Evolutionary conservation across 2,888 invertebrate species (phyloP).

Genomic region (Agrochola circellaris): DNA sequence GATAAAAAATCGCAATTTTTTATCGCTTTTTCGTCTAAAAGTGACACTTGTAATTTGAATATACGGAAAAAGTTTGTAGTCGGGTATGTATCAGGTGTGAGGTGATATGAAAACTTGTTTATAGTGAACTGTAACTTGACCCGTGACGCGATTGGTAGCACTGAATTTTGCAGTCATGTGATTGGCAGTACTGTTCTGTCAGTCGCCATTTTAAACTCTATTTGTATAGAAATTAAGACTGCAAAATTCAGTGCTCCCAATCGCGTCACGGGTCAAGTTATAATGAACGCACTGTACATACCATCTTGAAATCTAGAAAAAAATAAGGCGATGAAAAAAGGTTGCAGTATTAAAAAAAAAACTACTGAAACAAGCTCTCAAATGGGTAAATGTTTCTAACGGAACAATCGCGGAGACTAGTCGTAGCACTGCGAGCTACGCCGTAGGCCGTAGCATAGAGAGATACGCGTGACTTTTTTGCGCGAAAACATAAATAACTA

Average conservation of each 20-base stretch:
- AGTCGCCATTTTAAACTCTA: too few species aligned
- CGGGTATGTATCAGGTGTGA: background rate
- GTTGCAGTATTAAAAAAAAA: background rate
- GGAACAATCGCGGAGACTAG: background rate
- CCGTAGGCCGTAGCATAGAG: slow-evolving; percentile 25
- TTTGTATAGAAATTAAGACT: too few species aligned
- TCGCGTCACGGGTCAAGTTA: too few species aligned
- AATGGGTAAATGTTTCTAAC: background rate
- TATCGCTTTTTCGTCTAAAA: background rate
- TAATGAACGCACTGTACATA: too few species aligned
- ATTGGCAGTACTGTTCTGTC: too few species aligned
- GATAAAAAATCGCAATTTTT: background rate
- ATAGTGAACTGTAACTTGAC: background rate
- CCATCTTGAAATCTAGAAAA: background rate
- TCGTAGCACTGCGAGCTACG: slow-evolving; percentile 38
- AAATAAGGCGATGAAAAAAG: background rate
- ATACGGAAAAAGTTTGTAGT: background rate
- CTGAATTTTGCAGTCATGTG: too few species aligned
- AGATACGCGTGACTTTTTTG: background rate
- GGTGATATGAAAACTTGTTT: background rate
- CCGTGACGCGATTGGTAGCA: too few species aligned
- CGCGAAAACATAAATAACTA: background rate
- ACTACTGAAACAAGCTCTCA: background rate
- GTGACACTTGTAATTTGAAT: background rate
- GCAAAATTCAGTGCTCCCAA: too few species aligned